Conservation (phyloP, 1,140 invertebrate genomes). For the Gerris buenoi region DNA sequence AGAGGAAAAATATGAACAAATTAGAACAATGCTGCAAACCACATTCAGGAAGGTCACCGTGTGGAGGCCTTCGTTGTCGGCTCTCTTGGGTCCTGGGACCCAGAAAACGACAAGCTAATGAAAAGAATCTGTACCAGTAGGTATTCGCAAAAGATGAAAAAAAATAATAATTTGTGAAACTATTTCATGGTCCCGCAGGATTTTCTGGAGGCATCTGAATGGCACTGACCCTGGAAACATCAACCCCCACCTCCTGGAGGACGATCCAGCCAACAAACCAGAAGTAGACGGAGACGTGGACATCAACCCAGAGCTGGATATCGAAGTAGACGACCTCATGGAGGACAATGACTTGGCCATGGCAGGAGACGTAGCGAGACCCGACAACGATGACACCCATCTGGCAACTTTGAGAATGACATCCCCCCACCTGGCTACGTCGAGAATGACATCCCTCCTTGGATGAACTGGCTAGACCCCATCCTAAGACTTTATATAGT, state of each 20-base stretch:
- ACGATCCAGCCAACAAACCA: neutral
- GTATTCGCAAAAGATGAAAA: constrained; percentile 16
- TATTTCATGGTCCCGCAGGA: constrained; percentile 23
- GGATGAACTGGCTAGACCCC: neutral
- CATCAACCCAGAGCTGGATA: neutral
- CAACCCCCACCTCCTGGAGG: neutral
- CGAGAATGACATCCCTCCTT: constrained; percentile 16
- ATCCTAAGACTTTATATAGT: too few species aligned
- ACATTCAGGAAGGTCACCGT: neutral
- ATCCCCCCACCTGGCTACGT: constrained; percentile 18
- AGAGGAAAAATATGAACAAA: constrained; percentile 20
- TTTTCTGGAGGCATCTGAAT: constrained; percentile 17
- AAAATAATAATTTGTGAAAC: constrained; percentile 20
- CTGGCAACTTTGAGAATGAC: constrained; percentile 19
- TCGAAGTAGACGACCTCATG: neutral
- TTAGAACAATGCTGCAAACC: neutral
- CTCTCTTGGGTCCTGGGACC: constrained; percentile 6
- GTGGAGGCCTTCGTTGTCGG: constrained; percentile 4
- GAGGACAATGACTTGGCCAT: too few species aligned
- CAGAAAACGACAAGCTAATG: constrained; percentile 3
- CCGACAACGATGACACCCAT: constrained; percentile 3
- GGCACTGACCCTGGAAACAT: neutral
- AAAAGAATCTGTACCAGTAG: neutral
- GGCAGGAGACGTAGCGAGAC: too few species aligned
- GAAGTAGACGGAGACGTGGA: neutral